Evolutionary conservation across 2,888 invertebrate genomes (phyloP), one percentile per base, ranked within the genome.

Genomic region (Pegoplata infirma): DNA sequence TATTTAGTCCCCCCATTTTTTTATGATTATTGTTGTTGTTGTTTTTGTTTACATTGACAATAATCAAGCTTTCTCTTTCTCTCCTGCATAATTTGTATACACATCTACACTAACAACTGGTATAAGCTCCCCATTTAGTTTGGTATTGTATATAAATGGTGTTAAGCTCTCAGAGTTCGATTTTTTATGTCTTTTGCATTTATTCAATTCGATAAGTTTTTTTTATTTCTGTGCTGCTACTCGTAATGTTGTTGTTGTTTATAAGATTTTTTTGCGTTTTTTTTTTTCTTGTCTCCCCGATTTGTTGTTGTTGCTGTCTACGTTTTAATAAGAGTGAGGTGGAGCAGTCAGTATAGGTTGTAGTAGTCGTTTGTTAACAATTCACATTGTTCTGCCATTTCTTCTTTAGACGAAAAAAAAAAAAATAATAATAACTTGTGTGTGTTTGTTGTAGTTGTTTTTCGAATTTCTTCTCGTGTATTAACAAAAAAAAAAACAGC

Each of bases 181-280:
- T 79, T 79, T 72, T 79, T 79, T 79, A 79, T 79, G 79, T 79
- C 79, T 79, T 79, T 79, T 79, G 79, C 75, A 79, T 79, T 79
- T 79, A 79, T 79, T 79, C 79, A 79, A 79, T 79, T 79, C 79
- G 75, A 79, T 79, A 75, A 84, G 82, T 71, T 78, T 80, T 80
- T 80, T 82, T 81, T n/a, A n/a, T 76, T 71, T 58, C 75, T 78
- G 71, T 64, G 61, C 56, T 51, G 53, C 71, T 63, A 66, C 73
- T 51, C 12, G 12, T 51, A 2, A 6, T 63, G 14, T 47, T 58
- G 21, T 21, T 21, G 51, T 40, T 51, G 36, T 14, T 61, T 23
- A 19, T 64, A 55, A 44, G 64, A 71, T 77, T 58, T 67, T 59
- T 67, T 77, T 72, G 66, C 28, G 49, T 51, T 16, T 64, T 21